phyloP scores from a whole-genome alignment of 2,113 vertebrate species.

The Silurus glanis region DNA sequence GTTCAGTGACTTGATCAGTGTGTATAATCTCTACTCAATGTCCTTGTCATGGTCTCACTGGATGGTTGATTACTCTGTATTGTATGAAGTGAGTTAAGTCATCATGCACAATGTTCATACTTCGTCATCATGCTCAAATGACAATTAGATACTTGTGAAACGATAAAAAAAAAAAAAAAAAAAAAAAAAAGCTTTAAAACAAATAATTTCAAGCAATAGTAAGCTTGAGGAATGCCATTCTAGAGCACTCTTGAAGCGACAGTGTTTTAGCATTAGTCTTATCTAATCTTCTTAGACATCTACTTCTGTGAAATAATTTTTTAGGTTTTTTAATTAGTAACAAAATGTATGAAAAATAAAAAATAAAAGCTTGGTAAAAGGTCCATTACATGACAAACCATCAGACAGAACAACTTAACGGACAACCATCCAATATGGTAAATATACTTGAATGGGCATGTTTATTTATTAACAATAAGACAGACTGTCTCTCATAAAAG shows the following conservation, averaged over 20 bases:
- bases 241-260: slow-evolving; percentile 2
- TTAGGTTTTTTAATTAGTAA: slow-evolving; percentile 31
- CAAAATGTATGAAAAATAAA: slow-evolving; percentile 31
- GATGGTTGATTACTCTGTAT: slow-evolving; percentile 25
- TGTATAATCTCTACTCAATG: neutral
- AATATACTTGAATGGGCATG: slow-evolving; percentile 48
- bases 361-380: slow-evolving; percentile 20
- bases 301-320: slow-evolving; percentile 21
- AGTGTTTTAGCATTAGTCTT: neutral
- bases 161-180: neutral
- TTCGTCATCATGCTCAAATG: slow-evolving; percentile 35
- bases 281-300: neutral
- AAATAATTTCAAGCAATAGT: slow-evolving; percentile 26
- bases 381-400: slow-evolving; percentile 41
- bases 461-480: slow-evolving; percentile 54
- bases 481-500: slow-evolving; percentile 40
- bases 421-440: slow-evolving; percentile 44
- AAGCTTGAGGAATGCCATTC: slow-evolving; percentile 36
- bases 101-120: slow-evolving; percentile 51
- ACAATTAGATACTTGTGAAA: slow-evolving; percentile 2
- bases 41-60: slow-evolving; percentile 9
- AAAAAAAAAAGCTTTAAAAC: slow-evolving; percentile 16
- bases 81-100: slow-evolving; percentile 44
- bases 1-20: slow-evolving; percentile 25
- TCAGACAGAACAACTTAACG: slow-evolving; percentile 24